Percentiles rank a stretch among this genome's conserved stretches.
Evolutionary conservation across 2,888 invertebrate genomes (phyloP).

Genomic region (Leucophenga montana): DNA sequence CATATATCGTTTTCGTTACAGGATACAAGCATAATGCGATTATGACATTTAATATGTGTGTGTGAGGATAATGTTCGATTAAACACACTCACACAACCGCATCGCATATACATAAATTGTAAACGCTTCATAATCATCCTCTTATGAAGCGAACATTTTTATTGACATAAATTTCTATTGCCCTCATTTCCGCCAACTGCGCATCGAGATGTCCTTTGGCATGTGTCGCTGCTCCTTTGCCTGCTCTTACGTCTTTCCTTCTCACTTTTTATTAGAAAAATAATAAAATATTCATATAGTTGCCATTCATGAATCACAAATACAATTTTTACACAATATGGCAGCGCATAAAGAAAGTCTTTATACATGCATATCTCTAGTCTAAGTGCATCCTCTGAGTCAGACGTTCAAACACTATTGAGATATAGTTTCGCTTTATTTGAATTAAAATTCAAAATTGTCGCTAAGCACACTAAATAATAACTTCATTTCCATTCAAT

Average conservation of each 20-base stretch:
- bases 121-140: slow-evolving; percentile 38
- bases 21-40: slow-evolving; percentile 62
- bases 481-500: slow-evolving; percentile 10
- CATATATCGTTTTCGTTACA: background rate
- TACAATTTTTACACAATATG: background rate
- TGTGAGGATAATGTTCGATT: slow-evolving; percentile 6
- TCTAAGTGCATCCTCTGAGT: too few relatives aligned
- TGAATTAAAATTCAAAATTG: background rate
- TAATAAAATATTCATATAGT: slow-evolving; percentile 69
- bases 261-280: slow-evolving; percentile 53
- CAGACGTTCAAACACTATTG: too few relatives aligned
- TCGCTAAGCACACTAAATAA: background rate
- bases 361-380: too few relatives aligned
- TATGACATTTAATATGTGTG: slow-evolving; percentile 58
- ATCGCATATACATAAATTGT: slow-evolving; percentile 17
- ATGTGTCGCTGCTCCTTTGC: slow-evolving; percentile 14
- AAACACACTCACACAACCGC: background rate
- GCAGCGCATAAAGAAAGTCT: too few relatives aligned
- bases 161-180: slow-evolving; percentile 67
- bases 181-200: slow-evolving; percentile 33
- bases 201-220: slow-evolving; percentile 14
- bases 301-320: slow-evolving; percentile 44
- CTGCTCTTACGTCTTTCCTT: background rate
- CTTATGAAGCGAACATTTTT: slow-evolving; percentile 53
- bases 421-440: too few relatives aligned